Percentiles rank a stretch among this genome's conserved stretches.
Evolutionary conservation across 2,113 vertebrate species (phyloP).

Genomic region (Microcebus griseorufus): DNA sequence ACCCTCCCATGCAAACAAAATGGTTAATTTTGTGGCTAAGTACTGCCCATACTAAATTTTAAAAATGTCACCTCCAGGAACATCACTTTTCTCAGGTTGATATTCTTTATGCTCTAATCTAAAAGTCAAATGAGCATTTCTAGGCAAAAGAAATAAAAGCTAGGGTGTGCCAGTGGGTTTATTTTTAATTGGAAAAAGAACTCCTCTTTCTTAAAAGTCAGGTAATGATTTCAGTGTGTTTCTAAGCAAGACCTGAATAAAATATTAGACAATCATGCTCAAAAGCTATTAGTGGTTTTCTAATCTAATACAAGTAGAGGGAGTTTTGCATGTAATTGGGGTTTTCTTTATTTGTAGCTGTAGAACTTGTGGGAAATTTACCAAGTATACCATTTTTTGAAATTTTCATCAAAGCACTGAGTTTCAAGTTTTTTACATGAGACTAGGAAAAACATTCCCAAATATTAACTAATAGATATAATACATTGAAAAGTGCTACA

Average conservation of each 20-base stretch:
- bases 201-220: slow-evolving; percentile 74
- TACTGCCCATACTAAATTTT: slow-evolving; percentile 48
- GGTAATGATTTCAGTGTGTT: slow-evolving; percentile 73
- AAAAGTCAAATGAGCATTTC: slow-evolving; percentile 75
- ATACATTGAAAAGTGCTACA: slow-evolving; percentile 7
- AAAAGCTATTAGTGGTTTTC: slow-evolving; percentile 69
- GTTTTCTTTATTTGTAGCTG: slow-evolving; percentile 60
- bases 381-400: background rate
- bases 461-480: slow-evolving; percentile 22
- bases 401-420: slow-evolving; percentile 9
- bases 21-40: slow-evolving; percentile 49
- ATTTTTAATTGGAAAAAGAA: slow-evolving; percentile 77
- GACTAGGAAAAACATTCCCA: background rate
- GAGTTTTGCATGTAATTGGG: slow-evolving; percentile 59
- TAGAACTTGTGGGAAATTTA: slow-evolving; percentile 48
- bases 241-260: slow-evolving; percentile 74
- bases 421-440: slow-evolving; percentile 23
- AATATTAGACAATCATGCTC: slow-evolving; percentile 71
- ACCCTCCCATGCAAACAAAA: slow-evolving; percentile 39
- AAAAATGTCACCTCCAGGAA: slow-evolving; percentile 61
- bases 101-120: slow-evolving; percentile 68
- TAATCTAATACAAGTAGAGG: slow-evolving; percentile 62
- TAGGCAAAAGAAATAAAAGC: slow-evolving; percentile 69
- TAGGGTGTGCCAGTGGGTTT: slow-evolving; percentile 67
- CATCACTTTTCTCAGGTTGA: slow-evolving; percentile 65